Evolutionary conservation across 2,888 invertebrate species (phyloP), one percentile per base, ranked within the genome.

Genomic region (Athalia circularis): DNA sequence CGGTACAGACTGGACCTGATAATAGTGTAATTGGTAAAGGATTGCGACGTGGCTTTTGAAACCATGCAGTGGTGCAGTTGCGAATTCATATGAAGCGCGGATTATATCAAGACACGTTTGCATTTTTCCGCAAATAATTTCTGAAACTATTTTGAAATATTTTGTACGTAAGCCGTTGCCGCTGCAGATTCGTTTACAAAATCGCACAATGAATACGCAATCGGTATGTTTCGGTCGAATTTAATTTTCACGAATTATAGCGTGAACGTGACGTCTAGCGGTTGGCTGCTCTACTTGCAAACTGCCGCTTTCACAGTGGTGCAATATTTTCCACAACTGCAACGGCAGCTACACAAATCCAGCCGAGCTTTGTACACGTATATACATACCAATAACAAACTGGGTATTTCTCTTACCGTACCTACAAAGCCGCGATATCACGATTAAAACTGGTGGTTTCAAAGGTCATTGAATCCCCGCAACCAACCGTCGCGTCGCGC

Each of bases 381-480:
- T 29, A 29, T 29, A 29, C 68, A 50, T 68, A 54, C 43, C 45
- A 43, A 13, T 59, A 72, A 57, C 45, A 72, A 72, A 47, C 72
- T 47, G 72, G 59, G 45, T 45, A 47, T 72, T 59, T 72, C 67
- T 52, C 67, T 57, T 47, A 11, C 54, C 4, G 4, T 54, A 5
- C 54, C 54, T 15, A 7, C 11, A 3, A 11, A 52, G 59, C 59
- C 57, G 59, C 59, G 45, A 11, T 59, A 72, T 72, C 50, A 29
- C 75, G 62, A 62, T 75, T 75, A 75, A 75, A 75, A 29, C 64
- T 75, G 75, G 50, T 52, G 45, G 75, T 64, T 75, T 52, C 62
- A 75, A 72, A 68, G 68, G 52, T 68, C 52, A 68, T 68, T 68
- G 15, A 68, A 68, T 68, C 52, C 43, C 52, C 43, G n/a, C 68